Evolutionary conservation across 2,113 vertebrate genomes (phyloP).

Genomic region (Bombycilla garrulus): DNA sequence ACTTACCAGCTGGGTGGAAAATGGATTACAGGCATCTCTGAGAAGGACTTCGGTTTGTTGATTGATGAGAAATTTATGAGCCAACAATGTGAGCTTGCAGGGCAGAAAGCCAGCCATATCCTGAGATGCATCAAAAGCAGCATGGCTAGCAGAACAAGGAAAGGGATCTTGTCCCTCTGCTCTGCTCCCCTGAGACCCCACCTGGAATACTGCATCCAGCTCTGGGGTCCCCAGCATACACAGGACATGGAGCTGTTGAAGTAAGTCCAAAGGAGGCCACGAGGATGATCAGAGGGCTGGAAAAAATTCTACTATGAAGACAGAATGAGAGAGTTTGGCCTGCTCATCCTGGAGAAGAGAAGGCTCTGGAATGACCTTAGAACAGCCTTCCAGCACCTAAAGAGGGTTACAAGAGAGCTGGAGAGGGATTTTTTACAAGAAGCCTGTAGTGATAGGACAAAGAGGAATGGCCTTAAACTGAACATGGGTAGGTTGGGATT

Average conservation of each 20-base stretch:
- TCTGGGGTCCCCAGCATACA: background rate
- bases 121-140: background rate
- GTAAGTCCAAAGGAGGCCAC: fast-evolving
- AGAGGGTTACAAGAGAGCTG: background rate
- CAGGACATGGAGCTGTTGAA: background rate
- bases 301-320: background rate
- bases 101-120: background rate
- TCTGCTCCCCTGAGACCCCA: background rate
- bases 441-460: background rate
- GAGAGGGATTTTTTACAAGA: background rate
- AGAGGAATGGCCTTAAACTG: background rate
- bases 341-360: background rate
- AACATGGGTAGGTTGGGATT: fast-evolving
- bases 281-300: background rate
- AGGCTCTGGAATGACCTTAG: background rate
- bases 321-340: background rate
- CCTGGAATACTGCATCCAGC: too few species aligned
- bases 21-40: background rate
- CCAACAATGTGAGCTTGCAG: background rate
- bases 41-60: background rate
- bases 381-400: background rate
- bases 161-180: background rate
- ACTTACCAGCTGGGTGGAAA: fast-evolving
- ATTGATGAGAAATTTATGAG: background rate
- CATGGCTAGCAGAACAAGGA: background rate